These are phyloP conservation scores for Sarcophaga carnaria DNA, from an alignment of 2,888 invertebrate genomes.

Conservation along the genomic window DNA sequence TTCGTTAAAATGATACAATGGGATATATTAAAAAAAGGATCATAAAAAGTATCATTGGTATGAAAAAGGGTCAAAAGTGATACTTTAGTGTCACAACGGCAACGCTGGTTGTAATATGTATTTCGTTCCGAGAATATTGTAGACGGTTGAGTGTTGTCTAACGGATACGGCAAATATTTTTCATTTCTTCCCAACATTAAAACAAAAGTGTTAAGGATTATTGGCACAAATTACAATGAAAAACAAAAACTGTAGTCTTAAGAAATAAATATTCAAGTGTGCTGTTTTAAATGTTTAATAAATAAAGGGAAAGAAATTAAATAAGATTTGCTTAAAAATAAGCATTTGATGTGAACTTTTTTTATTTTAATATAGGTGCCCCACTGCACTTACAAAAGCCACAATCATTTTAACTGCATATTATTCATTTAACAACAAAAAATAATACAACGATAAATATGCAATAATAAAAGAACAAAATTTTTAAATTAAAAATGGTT, in stretches of 20 bases:
- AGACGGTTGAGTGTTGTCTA: conserved; percentile 24
- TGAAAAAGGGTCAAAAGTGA: too few relatives aligned
- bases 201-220: conserved; percentile 44
- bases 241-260: neutral
- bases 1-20: too few relatives aligned
- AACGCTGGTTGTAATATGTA: conserved; percentile 25
- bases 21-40: too few relatives aligned
- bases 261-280: neutral
- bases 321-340: neutral
- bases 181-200: neutral
- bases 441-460: conserved; percentile 17
- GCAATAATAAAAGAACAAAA: neutral
- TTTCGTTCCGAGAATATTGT: conserved; percentile 54
- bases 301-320: neutral
- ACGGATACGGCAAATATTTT: conserved; percentile 16
- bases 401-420: conserved; percentile 1
- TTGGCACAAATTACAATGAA: conserved; percentile 15
- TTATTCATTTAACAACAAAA: conserved; percentile 45
- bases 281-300: neutral
- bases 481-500: neutral
- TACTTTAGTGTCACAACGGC: too few relatives aligned
- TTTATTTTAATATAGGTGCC: conserved; percentile 28
- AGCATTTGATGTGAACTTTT: neutral
- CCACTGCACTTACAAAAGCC: conserved; percentile 39
- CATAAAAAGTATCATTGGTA: too few relatives aligned